Evolutionary conservation across 64 coral and sea anemone genomes (phyloP).

Genomic region (Montipora sp.): DNA sequence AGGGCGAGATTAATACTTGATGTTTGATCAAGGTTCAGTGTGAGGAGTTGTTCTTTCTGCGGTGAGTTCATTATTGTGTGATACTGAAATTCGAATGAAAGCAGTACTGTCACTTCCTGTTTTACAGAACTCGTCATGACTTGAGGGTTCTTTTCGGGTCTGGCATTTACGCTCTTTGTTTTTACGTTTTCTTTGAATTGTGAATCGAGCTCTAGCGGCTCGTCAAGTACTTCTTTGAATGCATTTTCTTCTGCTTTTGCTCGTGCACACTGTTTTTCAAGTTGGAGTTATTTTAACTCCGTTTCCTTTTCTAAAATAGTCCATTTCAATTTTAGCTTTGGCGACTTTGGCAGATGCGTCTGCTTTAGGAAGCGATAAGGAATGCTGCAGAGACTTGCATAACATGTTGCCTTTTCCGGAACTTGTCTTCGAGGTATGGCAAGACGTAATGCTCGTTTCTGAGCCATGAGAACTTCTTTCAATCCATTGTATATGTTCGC

Average conservation of each 20-base stretch:
- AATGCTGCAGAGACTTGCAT: neutral
- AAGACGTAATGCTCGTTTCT: neutral
- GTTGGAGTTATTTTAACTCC: neutral
- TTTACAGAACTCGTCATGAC: neutral
- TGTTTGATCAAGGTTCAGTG: neutral
- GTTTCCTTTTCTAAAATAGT: slow-evolving; percentile 19
- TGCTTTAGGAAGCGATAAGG: neutral
- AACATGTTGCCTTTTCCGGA: neutral
- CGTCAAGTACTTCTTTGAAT: slow-evolving; percentile 1
- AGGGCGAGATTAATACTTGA: neutral
- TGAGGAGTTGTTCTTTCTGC: neutral
- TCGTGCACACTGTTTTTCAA: neutral
- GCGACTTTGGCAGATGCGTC: neutral
- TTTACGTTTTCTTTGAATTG: neutral
- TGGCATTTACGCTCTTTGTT: neutral
- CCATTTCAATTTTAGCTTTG: neutral
- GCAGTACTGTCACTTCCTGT: neutral
- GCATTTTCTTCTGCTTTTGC: slow-evolving; percentile 25
- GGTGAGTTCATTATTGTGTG: neutral
- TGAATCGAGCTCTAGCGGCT: neutral
- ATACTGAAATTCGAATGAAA: neutral
- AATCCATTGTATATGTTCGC: neutral
- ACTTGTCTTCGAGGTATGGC: neutral
- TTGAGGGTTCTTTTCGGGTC: neutral
- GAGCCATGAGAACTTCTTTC: neutral